Base-by-base conservation (phyloP, 2,888 invertebrate species). In the Hecatera dysodea region DNA sequence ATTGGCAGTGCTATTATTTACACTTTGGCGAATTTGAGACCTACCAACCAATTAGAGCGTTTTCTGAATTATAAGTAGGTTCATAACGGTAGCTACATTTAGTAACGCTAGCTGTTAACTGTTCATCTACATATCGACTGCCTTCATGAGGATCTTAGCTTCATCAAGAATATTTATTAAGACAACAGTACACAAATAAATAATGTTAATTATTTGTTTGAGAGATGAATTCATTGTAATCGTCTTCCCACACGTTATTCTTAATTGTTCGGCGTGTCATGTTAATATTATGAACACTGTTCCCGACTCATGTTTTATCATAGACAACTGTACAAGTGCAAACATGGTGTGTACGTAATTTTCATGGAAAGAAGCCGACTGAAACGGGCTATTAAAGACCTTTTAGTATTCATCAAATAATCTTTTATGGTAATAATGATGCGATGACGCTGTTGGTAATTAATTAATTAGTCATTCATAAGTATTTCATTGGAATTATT, bases 201-300 rank as follows among this genome's bases (percentile, higher is more conserved):
- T 36, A 39, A 68, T 75, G 46, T 36, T 68, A 62, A 67, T 75
- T 64, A 62, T 77, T 60, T 52, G 50, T 57, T 75, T 73, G 46
- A 53, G 50, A 48, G 29, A 63, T 57, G 36, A 19, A 19, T 63
- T 56, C 55, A 56, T 70, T 59, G 48, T 55, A 62, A 57, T 57
- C 44, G 6, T 42, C 71, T 33, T 59, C 77, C 81, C 62, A 81
- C 78, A 62, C 44, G 17, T n/a, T n/a, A 24, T 65, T 70, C 65
- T 46, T 81, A 81, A 77, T 67, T 61, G 52, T 78, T 61, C 39
- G 33, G 33, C 9, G 36, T 78, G 36, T 44, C 36, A 29, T 44
- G 50, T 27, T 50, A 3, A 11, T 42, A 11, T 42, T 59, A 24
- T 39, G 22, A 24, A 42, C 24, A 24, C 22, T 39, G 22, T 59